A percentile compares a stretch with the other conserved stretches of the same genome.
Conservation (phyloP, 1,140 invertebrate genomes). For the Plutomurus gul region DNA sequence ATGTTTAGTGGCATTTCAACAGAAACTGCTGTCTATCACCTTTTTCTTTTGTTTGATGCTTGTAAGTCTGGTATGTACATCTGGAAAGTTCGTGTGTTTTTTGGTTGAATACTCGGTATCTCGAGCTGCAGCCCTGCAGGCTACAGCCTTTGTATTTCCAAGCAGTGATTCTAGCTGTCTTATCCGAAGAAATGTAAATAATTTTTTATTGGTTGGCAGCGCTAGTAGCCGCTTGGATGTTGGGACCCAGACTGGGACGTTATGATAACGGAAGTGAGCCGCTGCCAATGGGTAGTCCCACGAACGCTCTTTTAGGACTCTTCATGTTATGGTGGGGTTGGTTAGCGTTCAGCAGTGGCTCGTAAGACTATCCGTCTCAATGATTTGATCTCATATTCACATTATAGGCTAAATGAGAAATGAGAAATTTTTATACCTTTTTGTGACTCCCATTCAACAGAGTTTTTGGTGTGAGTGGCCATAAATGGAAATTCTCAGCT, state of each 20-base stretch:
- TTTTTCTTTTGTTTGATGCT: neutral
- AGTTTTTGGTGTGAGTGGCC: constrained; percentile 60
- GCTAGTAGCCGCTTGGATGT: constrained; percentile 63
- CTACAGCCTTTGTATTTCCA: neutral
- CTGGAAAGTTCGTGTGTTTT: neutral
- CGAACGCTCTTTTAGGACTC: constrained; percentile 63
- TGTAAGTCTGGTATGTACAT: neutral
- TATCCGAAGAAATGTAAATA: neutral
- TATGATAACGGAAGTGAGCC: constrained; percentile 59
- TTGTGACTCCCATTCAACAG: neutral
- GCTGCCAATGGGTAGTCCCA: constrained; percentile 62
- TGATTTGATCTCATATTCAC: neutral
- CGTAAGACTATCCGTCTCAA: constrained; percentile 31
- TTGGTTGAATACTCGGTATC: neutral
- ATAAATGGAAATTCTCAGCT: constrained; percentile 63
- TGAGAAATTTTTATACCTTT: neutral
- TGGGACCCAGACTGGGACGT: constrained; percentile 63
- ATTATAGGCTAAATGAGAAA: neutral
- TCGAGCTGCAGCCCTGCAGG: no score
- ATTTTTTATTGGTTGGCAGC: constrained; percentile 54
- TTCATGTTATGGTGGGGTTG: constrained; percentile 66
- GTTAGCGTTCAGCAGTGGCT: constrained; percentile 46
- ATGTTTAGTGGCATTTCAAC: no score
- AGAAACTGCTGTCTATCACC: no score
- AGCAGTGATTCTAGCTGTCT: neutral